Evolutionary conservation across 2,797 vertebrate species (phyloP).

Genomic region (Odontamblyopus lacepedii): DNA sequence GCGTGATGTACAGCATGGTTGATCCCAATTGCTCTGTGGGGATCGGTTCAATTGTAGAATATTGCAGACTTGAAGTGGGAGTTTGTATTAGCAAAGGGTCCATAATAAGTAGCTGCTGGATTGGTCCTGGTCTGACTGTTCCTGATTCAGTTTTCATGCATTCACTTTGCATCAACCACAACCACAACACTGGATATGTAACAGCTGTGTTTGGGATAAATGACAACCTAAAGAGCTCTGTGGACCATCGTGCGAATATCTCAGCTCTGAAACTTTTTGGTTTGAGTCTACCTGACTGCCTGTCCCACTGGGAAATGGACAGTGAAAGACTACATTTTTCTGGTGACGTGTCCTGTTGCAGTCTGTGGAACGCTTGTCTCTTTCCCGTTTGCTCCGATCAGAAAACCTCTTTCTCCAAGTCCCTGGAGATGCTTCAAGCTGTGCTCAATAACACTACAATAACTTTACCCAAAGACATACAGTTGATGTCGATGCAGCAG

Average conservation of each 20-base stretch:
- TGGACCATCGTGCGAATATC: constrained; percentile 61
- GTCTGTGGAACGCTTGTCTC: constrained; percentile 88
- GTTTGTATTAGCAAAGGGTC: constrained; percentile 78
- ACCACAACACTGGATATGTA: constrained; percentile 65
- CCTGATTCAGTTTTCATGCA: constrained; percentile 83
- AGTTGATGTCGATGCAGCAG: constrained; percentile 86
- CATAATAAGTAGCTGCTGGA: constrained; percentile 83
- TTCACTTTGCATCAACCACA: constrained; percentile 79
- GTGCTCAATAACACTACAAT: constrained; percentile 58
- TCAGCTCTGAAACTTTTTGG: constrained; percentile 77
- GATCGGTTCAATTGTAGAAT: constrained; percentile 84
- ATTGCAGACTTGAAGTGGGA: constrained; percentile 80
- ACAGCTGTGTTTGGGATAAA: constrained; percentile 80
- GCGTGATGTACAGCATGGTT: constrained; percentile 85
- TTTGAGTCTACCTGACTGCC: constrained; percentile 72
- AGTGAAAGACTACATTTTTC: constrained; percentile 81
- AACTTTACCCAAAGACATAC: constrained; percentile 51
- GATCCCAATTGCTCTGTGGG: constrained; percentile 72
- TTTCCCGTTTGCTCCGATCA: constrained; percentile 83
- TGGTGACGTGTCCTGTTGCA: constrained; percentile 54
- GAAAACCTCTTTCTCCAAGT: constrained; percentile 73
- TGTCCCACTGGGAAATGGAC: constrained; percentile 78
- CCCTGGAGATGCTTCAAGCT: constrained; percentile 82
- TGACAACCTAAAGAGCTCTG: constrained; percentile 83
- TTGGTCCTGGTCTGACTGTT: constrained; percentile 68